These are phyloP conservation scores for Hydrolagus affinis DNA, from an alignment of 2,113 vertebrate species.

Conservation along the genomic window DNA sequence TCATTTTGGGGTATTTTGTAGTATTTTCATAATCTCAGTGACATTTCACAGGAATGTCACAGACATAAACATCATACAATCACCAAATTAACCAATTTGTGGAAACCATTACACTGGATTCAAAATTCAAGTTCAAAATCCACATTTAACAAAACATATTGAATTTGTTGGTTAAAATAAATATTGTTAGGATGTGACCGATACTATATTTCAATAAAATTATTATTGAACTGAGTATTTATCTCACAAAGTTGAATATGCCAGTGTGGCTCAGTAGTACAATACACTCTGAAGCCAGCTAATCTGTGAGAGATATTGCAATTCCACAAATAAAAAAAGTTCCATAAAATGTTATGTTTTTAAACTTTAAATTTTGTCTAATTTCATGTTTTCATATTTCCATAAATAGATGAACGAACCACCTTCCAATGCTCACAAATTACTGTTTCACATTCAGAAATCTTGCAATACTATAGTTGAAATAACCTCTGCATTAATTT, in stretches of 20 bases:
- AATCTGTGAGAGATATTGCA: not conserved
- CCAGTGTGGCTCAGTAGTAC: not conserved
- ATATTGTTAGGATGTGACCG: not conserved
- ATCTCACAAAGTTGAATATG: not conserved
- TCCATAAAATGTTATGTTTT: not conserved
- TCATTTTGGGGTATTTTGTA: not conserved
- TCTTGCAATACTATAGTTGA: not conserved
- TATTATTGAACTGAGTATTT: not conserved
- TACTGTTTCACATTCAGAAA: not conserved
- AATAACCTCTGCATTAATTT: not conserved
- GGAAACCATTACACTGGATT: not conserved
- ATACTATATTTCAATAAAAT: not conserved
- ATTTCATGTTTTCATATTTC: not conserved
- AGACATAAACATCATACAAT: not conserved
- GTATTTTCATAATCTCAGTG: not conserved
- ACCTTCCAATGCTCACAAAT: not conserved
- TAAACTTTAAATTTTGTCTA: too few relatives aligned
- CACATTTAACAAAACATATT: not conserved
- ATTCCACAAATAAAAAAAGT: not conserved
- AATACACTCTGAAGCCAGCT: not conserved
- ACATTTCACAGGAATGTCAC: not conserved
- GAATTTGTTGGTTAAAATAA: not conserved
- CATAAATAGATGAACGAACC: not conserved
- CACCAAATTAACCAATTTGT: not conserved
- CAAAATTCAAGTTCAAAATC: conserved; percentile 12